phyloP scores from a whole-genome alignment of 2,888 invertebrate species.

The Nasonia oneida region DNA sequence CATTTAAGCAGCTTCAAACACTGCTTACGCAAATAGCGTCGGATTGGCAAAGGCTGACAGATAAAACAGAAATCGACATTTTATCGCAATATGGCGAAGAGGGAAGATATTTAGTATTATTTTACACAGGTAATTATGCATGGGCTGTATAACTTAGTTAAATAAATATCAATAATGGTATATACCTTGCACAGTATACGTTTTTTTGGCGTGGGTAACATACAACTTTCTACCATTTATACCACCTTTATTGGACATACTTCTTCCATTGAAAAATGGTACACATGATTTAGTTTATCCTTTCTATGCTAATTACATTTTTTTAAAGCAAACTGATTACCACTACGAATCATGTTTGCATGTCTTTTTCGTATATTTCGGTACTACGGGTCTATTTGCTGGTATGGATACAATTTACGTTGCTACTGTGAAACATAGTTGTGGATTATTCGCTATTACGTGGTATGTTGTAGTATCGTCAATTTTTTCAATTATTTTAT shows the following conservation, averaged over 20 bases:
- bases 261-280: not conserved
- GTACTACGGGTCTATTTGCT: not conserved
- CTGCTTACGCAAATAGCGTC: not conserved
- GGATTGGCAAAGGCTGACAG: conserved; percentile 2
- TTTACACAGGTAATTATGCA: conserved; percentile 2
- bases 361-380: not conserved
- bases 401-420: not conserved
- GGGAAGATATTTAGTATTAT: not conserved
- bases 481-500: not conserved
- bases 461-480: not conserved
- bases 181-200: not conserved
- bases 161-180: not conserved
- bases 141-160: not conserved
- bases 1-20: not conserved
- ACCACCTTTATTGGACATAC: conserved; percentile 3
- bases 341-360: conserved; percentile 7
- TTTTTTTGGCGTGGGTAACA: not conserved
- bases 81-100: conserved; percentile 4
- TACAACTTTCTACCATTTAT: not conserved
- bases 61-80: not conserved
- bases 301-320: not conserved
- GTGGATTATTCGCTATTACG: not conserved
- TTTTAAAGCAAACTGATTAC: conserved; percentile 4
- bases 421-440: conserved; percentile 2
- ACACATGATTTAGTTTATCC: not conserved